These are phyloP conservation scores for Brachionus manjavacas DNA, from an alignment of 1,140 invertebrate species.

Conservation along the genomic window DNA sequence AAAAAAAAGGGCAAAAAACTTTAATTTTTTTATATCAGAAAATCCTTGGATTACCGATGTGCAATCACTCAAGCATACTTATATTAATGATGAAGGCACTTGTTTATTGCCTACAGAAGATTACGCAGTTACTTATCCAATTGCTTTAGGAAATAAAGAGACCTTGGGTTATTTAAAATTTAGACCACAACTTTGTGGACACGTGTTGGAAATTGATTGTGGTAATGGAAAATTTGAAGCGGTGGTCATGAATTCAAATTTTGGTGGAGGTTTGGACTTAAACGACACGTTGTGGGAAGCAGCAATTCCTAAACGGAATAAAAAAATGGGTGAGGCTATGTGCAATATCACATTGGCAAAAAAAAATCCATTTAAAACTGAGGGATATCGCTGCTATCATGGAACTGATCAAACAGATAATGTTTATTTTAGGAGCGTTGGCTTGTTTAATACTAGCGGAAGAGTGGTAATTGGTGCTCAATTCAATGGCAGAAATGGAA, in stretches of 20 bases:
- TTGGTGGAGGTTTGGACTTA: constrained; percentile 5
- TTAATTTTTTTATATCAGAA: neutral
- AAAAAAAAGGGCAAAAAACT: neutral
- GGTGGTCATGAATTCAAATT: constrained; percentile 19
- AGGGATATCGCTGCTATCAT: constrained; percentile 13
- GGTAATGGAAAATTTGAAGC: constrained; percentile 7
- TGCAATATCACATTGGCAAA: neutral
- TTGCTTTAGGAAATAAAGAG: constrained; percentile 31
- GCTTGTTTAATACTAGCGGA: neutral
- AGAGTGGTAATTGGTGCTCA: constrained; percentile 6
- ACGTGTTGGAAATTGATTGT: constrained; percentile 20
- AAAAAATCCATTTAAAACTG: constrained; percentile 22
- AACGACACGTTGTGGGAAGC: neutral
- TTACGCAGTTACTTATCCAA: neutral
- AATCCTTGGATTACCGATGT: neutral
- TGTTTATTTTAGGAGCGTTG: constrained; percentile 8
- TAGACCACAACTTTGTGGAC: constrained; percentile 33
- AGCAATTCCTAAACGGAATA: constrained; percentile 12
- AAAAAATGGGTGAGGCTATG: neutral
- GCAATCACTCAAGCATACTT: neutral
- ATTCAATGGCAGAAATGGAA: neutral
- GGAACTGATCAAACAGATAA: constrained; percentile 24
- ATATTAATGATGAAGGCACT: constrained; percentile 4
- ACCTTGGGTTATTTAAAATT: constrained; percentile 22
- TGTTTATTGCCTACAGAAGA: neutral